phyloP scores from a whole-genome alignment of 2,888 invertebrate genomes.

The Chelonus formosanus region DNA sequence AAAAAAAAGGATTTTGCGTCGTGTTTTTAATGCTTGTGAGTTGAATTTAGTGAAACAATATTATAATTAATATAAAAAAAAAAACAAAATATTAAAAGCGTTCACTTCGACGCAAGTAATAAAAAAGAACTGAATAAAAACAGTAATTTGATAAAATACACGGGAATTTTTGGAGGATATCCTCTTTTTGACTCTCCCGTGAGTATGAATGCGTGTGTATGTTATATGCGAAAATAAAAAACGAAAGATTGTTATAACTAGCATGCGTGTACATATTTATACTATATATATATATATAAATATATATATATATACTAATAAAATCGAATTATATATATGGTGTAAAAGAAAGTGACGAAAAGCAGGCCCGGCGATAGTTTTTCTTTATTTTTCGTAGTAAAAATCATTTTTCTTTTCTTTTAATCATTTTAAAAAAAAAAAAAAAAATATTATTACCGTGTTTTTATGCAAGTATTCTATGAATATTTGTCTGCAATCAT shows the following conservation, averaged over 20 bases:
- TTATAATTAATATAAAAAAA: not conserved
- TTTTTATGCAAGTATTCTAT: slow-evolving; percentile 58
- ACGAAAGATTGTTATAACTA: slow-evolving; percentile 55
- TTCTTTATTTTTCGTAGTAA: not conserved
- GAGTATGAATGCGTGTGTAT: slow-evolving; percentile 34
- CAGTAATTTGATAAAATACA: slow-evolving; percentile 50
- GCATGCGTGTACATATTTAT: slow-evolving; percentile 63
- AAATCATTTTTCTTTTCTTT: slow-evolving; percentile 8
- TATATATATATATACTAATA: slow-evolving; percentile 46
- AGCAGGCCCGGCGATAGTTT: slow-evolving; percentile 10
- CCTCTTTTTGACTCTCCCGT: slow-evolving; percentile 40
- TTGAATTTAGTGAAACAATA: slow-evolving; percentile 22
- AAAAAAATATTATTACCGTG: not conserved
- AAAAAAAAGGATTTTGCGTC: slow-evolving; percentile 17
- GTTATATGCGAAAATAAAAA: slow-evolving; percentile 34
- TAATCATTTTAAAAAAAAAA: slow-evolving; percentile 1
- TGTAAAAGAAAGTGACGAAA: slow-evolving; percentile 51
- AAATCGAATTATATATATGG: slow-evolving; percentile 55
- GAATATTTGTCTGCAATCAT: slow-evolving; percentile 62
- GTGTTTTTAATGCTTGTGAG: slow-evolving; percentile 15
- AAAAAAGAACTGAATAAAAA: slow-evolving; percentile 36
- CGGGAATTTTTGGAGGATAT: slow-evolving; percentile 45
- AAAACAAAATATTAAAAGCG: no score
- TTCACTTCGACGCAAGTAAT: no score
- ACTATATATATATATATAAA: slow-evolving; percentile 55